These are phyloP conservation scores for Belonocnema kinseyi DNA, from an alignment of 1,140 invertebrate species.

Conservation along the genomic window DNA sequence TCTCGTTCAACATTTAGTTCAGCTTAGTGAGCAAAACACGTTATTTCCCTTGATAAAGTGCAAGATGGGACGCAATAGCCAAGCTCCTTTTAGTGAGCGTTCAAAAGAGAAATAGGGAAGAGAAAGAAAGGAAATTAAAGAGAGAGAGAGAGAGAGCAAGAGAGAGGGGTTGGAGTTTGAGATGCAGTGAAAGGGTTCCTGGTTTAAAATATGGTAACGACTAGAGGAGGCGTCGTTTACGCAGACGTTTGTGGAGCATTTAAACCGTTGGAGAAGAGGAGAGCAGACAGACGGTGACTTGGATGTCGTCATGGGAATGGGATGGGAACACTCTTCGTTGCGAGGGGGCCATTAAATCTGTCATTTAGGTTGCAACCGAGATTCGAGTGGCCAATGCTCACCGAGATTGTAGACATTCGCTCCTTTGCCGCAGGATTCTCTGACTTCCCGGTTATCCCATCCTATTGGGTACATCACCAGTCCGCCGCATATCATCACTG, in stretches of 20 bases:
- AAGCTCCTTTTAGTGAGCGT: slow-evolving; percentile 8
- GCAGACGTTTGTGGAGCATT: slow-evolving; percentile 40
- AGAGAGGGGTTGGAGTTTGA: background rate
- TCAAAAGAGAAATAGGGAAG: background rate
- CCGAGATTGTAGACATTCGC: slow-evolving; percentile 81
- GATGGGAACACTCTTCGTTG: slow-evolving; percentile 43
- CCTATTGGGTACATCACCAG: slow-evolving; percentile 82
- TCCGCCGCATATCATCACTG: slow-evolving; percentile 79
- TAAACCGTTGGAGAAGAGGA: slow-evolving; percentile 31
- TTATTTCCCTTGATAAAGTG: background rate
- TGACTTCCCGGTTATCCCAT: slow-evolving; percentile 82
- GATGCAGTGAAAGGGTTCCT: slow-evolving; percentile 4
- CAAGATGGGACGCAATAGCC: background rate
- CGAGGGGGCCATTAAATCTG: slow-evolving; percentile 49
- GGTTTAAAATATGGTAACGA: slow-evolving; percentile 40
- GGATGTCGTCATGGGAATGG: slow-evolving; percentile 45
- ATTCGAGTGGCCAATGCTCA: slow-evolving; percentile 69
- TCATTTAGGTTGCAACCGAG: slow-evolving; percentile 41
- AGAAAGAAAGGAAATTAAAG: background rate
- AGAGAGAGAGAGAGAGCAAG: no score
- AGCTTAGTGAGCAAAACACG: slow-evolving; percentile 14
- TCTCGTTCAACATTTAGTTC: slow-evolving; percentile 7
- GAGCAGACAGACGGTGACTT: slow-evolving; percentile 23
- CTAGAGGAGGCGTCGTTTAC: slow-evolving; percentile 35
- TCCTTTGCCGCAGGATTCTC: slow-evolving; percentile 80